phyloP scores from a whole-genome alignment of 2,797 vertebrate species.

The Hapalemur alaotrensis region DNA sequence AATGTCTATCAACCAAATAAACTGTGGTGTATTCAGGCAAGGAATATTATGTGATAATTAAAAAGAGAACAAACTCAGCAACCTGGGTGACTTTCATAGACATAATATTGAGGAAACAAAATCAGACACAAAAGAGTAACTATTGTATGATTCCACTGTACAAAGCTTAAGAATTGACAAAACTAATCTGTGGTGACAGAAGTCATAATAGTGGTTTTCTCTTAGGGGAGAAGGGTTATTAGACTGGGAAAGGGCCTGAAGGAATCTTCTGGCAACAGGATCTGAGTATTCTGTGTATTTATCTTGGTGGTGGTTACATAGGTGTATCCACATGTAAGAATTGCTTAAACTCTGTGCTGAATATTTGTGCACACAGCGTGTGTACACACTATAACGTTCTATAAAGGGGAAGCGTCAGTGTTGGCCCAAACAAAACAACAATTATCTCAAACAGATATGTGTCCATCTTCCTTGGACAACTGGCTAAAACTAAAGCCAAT shows the following conservation, averaged over 20 bases:
- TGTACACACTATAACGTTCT: neutral
- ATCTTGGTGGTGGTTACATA: neutral
- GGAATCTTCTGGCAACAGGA: neutral
- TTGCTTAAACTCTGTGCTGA: neutral
- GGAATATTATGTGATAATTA: neutral
- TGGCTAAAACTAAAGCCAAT: neutral
- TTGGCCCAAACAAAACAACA: neutral
- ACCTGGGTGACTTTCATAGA: neutral
- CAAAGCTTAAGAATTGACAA: neutral
- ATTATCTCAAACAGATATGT: neutral
- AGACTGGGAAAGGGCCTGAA: neutral
- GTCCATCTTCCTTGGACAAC: neutral
- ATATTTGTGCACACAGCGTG: neutral
- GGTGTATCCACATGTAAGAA: neutral
- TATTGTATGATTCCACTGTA: neutral
- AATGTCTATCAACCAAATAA: neutral
- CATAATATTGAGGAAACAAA: conserved; percentile 1
- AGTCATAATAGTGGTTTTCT: neutral
- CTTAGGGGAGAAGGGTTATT: neutral
- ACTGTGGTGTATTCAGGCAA: neutral
- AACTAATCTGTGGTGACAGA: neutral
- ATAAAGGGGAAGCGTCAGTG: neutral
- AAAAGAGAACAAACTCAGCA: neutral
- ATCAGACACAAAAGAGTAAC: neutral
- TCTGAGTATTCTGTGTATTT: neutral